These are phyloP conservation scores for Kradibia gibbosae DNA, from an alignment of 1,140 invertebrate genomes.

Conservation along the genomic window DNA sequence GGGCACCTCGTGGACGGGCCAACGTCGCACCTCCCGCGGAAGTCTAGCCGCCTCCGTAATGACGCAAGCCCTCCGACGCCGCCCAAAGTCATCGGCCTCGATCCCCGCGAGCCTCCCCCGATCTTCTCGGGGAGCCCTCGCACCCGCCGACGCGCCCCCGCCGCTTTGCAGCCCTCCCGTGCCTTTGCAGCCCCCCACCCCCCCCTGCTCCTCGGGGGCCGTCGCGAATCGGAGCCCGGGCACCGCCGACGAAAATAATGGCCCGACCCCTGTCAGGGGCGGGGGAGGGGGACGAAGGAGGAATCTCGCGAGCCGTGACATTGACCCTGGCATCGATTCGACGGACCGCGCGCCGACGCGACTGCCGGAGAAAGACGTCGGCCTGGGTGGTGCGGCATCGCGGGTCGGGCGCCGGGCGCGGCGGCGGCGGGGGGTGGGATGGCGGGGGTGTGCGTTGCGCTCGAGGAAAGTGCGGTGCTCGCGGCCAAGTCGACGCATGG, in stretches of 20 bases:
- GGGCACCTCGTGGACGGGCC: background rate
- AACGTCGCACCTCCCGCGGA: background rate
- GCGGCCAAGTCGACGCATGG: no score
- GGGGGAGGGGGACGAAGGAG: no score
- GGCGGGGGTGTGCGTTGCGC: no score
- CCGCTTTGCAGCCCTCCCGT: background rate
- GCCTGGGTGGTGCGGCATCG: no score
- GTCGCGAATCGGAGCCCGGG: background rate
- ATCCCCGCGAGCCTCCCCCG: background rate
- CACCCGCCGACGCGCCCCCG: background rate
- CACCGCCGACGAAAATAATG: slow-evolving; percentile 37
- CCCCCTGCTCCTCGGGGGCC: no score
- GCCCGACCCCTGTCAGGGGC: no score
- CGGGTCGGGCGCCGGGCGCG: no score
- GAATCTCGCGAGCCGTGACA: slow-evolving; percentile 60
- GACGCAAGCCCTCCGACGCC: no score
- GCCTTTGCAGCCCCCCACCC: background rate
- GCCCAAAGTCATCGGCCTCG: background rate
- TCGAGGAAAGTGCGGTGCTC: no score
- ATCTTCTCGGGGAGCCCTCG: background rate
- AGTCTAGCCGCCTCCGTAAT: background rate
- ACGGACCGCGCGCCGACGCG: slow-evolving; percentile 33
- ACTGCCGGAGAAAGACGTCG: no score
- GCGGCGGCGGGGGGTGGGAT: slow-evolving; percentile 52
- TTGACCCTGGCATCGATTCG: slow-evolving; percentile 70